These are phyloP conservation scores for Acrossocheilus wenchowensis DNA, from an alignment of 2,797 vertebrate genomes.

Conservation along the genomic window DNA sequence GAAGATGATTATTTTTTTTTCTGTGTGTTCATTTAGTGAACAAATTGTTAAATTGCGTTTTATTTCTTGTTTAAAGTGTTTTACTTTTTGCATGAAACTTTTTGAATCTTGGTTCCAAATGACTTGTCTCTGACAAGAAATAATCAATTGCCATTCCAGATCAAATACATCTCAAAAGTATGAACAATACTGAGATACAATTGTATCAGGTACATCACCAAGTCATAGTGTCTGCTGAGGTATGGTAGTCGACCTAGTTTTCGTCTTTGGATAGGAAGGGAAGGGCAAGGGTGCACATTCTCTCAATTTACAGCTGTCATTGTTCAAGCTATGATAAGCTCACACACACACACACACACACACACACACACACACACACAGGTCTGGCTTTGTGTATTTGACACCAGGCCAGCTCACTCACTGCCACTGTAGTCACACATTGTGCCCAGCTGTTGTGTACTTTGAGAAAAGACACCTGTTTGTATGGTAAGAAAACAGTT, in stretches of 20 bases:
- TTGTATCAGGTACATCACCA: not conserved
- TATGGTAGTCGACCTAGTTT: not conserved
- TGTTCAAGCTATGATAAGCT: constrained; percentile 19
- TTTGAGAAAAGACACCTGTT: constrained; percentile 35
- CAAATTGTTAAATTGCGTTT: not conserved
- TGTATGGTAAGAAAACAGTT: not conserved
- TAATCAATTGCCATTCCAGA: not conserved
- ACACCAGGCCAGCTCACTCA: not conserved
- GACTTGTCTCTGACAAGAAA: not conserved
- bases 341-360: not conserved
- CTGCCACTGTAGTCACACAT: not conserved
- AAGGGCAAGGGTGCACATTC: constrained; percentile 42
- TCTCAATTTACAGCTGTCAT: constrained; percentile 39
- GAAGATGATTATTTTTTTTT: not conserved
- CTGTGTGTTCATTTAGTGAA: too few species aligned
- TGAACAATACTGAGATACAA: not conserved
- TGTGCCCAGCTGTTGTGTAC: constrained; percentile 17
- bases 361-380: not conserved
- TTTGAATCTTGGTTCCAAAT: not conserved
- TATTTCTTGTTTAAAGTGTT: not conserved
- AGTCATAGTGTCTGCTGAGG: not conserved
- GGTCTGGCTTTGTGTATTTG: not conserved
- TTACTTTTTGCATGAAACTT: not conserved
- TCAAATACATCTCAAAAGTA: not conserved
- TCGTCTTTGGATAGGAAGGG: not conserved